Base-by-base conservation (phyloP, 2,888 invertebrate species). In the Hypomecis punctinalis region DNA sequence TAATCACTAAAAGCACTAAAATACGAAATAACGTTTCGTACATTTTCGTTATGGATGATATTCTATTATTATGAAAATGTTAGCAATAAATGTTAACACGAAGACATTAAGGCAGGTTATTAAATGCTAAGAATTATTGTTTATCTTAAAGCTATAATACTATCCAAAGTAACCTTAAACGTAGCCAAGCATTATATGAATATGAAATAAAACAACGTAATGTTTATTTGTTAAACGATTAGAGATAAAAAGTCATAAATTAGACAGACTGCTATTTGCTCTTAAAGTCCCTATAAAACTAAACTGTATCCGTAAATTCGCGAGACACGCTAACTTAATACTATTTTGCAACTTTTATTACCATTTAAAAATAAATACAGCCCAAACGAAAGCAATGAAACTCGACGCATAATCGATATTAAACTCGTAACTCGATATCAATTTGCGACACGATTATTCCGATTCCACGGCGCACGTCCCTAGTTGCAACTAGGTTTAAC, bases 51-150 rank as follows among this genome's bases (percentile, higher is more conserved):
- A 10, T 33, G 6, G 35, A 45, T 52, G 71, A 68, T 69, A 49
- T 63, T 13, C 65, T 64, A 68, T 69, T 33, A 68, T 33, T 45
- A 54, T 36, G 53, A 43, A 65, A 70, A 67, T 61, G 65, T 59
- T 62, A 55, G 46, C 60, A 62, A 68, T 67, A 68, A 70, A 70
- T 67, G 68, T 70, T 68, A 68, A 66, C 67, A 63, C 56, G 45
- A 6, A 69, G 59, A 61, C 68, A 69, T 71, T 67, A 58, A 61
- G 42, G 48, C 37, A 60, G 58, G 61, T 62, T 66, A 47, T 53
- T 56, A 59, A 60, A 63, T 63, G 60, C 49, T 67, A 56, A 2
- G 13, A 63, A 61, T 67, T 48, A 55, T 43, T 61, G 57, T 49
- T 54, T 43, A 49, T 43, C 8, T 37, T 39, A 43, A 40, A 6